Evolutionary conservation across 2,113 vertebrate species (phyloP).

Genomic region (Heptranchias perlo): DNA sequence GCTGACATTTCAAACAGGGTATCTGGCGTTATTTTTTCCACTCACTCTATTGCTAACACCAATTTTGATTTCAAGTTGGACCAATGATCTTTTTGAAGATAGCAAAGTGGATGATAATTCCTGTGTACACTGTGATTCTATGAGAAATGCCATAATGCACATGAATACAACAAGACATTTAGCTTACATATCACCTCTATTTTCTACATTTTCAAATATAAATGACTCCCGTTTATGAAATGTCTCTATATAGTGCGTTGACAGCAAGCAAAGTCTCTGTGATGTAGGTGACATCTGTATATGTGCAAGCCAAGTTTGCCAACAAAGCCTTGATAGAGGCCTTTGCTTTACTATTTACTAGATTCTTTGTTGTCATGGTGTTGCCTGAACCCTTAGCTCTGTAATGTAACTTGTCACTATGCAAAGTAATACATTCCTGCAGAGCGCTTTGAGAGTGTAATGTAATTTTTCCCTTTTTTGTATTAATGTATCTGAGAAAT

Average conservation of each 20-base stretch:
- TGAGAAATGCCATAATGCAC: slow-evolving; percentile 26
- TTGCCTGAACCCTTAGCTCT: slow-evolving; percentile 25
- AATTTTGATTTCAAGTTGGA: slow-evolving; percentile 21
- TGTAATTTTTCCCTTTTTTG: slow-evolving; percentile 45
- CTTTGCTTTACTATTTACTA: neutral
- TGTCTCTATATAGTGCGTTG: neutral
- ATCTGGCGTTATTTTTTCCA: neutral
- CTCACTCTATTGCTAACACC: neutral
- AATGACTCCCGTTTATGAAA: neutral
- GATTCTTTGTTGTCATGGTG: slow-evolving; percentile 25
- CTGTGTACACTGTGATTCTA: slow-evolving; percentile 26
- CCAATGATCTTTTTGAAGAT: neutral
- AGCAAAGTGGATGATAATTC: slow-evolving; percentile 18
- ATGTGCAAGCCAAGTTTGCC: neutral
- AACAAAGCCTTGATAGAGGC: slow-evolving; percentile 5
- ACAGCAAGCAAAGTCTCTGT: neutral
- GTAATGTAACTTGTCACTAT: slow-evolving; percentile 28
- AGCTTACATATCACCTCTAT: neutral
- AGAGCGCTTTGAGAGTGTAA: slow-evolving; percentile 19
- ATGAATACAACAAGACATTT: neutral
- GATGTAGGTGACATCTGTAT: neutral
- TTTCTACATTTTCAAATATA: slow-evolving; percentile 15
- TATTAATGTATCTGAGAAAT: slow-evolving; percentile 47
- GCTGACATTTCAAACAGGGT: slow-evolving; percentile 13
- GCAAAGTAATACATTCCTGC: slow-evolving; percentile 38